Evolutionary conservation across 2,797 vertebrate species (phyloP).

Genomic region (Tympanoctomys barrerae): DNA sequence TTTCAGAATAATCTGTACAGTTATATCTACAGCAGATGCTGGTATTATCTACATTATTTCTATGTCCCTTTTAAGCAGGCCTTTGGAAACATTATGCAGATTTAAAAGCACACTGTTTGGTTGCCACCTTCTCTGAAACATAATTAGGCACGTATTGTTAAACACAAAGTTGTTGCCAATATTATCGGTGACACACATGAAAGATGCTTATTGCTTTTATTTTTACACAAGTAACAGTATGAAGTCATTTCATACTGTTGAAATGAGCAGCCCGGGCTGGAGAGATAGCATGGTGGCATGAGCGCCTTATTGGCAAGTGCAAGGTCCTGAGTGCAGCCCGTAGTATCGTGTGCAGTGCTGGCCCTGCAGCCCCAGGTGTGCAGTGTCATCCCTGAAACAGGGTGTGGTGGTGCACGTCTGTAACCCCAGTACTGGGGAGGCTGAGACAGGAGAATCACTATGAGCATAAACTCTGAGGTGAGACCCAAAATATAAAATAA

Average conservation of each 20-base stretch:
- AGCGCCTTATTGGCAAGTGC: no score
- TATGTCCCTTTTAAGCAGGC: background rate
- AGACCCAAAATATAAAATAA: no score
- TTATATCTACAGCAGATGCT: background rate
- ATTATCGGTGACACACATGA: background rate
- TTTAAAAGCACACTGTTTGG: background rate
- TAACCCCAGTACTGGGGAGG: no score
- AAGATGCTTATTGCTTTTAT: background rate
- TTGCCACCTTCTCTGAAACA: background rate
- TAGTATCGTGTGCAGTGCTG: no score
- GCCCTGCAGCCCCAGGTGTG: no score
- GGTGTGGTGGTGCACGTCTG: no score
- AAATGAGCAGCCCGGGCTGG: background rate
- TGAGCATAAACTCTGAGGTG: no score
- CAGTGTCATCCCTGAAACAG: no score
- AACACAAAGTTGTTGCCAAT: background rate
- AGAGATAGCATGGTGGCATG: no score
- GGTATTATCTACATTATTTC: background rate
- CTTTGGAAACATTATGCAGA: background rate
- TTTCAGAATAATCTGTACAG: background rate
- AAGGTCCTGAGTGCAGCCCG: no score
- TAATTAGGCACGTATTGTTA: background rate
- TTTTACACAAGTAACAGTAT: background rate
- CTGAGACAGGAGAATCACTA: no score
- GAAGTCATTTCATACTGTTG: background rate